These are phyloP conservation scores for Nycticebus coucang DNA, from an alignment of 2,113 vertebrate genomes.

Conservation along the genomic window DNA sequence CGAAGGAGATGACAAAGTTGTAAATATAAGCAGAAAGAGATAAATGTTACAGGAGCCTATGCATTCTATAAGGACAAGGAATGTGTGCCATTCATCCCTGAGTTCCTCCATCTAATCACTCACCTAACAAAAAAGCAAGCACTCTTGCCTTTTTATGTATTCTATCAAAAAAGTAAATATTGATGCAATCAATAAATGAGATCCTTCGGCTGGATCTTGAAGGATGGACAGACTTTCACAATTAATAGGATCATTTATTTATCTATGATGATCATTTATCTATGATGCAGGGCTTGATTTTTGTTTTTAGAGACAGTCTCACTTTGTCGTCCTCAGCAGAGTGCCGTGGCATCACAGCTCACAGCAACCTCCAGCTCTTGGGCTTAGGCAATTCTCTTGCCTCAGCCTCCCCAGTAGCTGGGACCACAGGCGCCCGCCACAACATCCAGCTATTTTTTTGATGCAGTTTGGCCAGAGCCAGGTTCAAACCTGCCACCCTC, in stretches of 20 bases:
- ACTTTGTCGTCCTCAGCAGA: too few species aligned
- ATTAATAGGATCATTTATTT: neutral
- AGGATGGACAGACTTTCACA: neutral
- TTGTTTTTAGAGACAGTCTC: too few species aligned
- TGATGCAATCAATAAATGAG: neutral
- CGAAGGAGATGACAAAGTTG: conserved; percentile 11
- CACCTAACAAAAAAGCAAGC: conserved; percentile 36
- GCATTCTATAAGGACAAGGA: neutral
- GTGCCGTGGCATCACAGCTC: too few species aligned
- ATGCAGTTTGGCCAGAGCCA: too few species aligned
- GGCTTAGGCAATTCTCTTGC: too few species aligned
- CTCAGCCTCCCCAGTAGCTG: too few species aligned
- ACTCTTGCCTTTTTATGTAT: neutral
- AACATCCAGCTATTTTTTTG: too few species aligned
- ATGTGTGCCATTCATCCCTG: neutral
- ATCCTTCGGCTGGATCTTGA: neutral
- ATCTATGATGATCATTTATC: neutral
- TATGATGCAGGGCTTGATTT: neutral
- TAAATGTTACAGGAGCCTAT: neutral
- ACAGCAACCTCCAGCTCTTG: too few species aligned
- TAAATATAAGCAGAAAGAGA: neutral
- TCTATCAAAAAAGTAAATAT: neutral
- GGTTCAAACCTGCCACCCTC: too few species aligned
- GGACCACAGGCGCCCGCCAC: too few species aligned
- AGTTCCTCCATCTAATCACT: neutral